Evolutionary conservation across 2,113 vertebrate genomes (phyloP), one percentile per base, ranked within the genome.

Genomic region (Okapia johnstoni): DNA sequence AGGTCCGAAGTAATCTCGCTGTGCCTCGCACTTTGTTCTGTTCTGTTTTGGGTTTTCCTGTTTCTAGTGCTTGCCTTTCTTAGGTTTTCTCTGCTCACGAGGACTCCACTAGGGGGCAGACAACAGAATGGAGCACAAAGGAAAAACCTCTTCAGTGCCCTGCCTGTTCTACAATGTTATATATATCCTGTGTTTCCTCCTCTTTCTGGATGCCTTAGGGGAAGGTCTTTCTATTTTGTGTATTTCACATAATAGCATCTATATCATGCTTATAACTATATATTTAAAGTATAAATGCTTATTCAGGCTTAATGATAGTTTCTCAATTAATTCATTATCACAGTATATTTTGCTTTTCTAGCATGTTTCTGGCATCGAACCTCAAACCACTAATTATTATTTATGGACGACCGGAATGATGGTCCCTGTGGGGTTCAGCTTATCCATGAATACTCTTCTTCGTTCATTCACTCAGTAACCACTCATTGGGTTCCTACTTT

Each of bases 21-120:
- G 19, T 33, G 85, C n/a, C 61, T 28, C 66, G 54, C 52, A 48
- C 61, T 94, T 73, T 60, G 16, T 89, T 87, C 43, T 16, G 46
- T 52, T 28, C 33, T 84, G 55, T 77, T 46, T 63, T 46, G 81
- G 30, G 81, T 73, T 81, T 81, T 88, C 28, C 54, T 55, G 36
- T 70, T 48, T 95, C 90, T 19, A 57, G 6, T n/a, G 36, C 21
- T 21, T 63, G 25, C 79, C 25, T 84, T 28, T 84, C 54, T 80
- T 12, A 17, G 23, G 5, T 16, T 48, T 66, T 81, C 36, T 79
- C 2, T 92, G 33, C 43, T 87, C 43, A 30, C 4, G 23, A 61
- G 55, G 15, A 4, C 40, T 90, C 98, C 96, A 93, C 93, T 93
- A 97, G 96, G 92, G 93, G 97, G 91, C 92, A 92, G 86, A 76